Conservation (phyloP, 2,888 invertebrate genomes). For the Odontothrips loti region DNA sequence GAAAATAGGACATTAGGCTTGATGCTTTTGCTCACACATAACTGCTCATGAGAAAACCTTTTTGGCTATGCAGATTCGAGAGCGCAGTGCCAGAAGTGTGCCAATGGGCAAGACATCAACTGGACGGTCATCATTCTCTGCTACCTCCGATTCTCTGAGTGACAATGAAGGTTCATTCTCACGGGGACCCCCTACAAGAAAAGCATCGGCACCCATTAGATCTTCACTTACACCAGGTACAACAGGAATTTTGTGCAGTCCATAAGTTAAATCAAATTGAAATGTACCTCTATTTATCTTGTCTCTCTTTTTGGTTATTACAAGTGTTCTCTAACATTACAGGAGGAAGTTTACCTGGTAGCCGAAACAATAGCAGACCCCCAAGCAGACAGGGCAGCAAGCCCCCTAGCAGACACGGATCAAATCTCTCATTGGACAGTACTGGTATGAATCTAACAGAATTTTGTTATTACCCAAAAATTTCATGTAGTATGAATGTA, state of each 20-base stretch:
- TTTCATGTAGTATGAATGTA: background rate
- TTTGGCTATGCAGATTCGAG: constrained; percentile 67
- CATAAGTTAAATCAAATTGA: background rate
- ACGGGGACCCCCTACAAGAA: constrained; percentile 55
- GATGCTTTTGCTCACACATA: no score
- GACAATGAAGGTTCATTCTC: constrained; percentile 76
- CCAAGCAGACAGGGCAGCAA: constrained; percentile 83
- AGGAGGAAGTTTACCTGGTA: constrained; percentile 55
- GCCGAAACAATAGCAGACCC: constrained; percentile 79
- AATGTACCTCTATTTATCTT: background rate
- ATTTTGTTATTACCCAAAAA: constrained; percentile 30
- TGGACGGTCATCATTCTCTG: constrained; percentile 73
- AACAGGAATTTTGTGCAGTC: background rate
- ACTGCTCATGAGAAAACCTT: no score
- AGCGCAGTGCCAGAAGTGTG: constrained; percentile 84
- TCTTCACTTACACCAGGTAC: constrained; percentile 68
- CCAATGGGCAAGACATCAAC: constrained; percentile 71
- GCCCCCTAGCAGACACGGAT: constrained; percentile 89
- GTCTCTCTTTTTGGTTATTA: constrained; percentile 8
- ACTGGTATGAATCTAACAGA: constrained; percentile 58
- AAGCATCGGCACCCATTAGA: constrained; percentile 47
- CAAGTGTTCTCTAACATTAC: constrained; percentile 28
- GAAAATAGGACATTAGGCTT: no score
- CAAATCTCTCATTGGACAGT: constrained; percentile 83
- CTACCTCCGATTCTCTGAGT: constrained; percentile 83